phyloP scores from a whole-genome alignment of 2,888 invertebrate species.

The Adelognathus sp. region DNA sequence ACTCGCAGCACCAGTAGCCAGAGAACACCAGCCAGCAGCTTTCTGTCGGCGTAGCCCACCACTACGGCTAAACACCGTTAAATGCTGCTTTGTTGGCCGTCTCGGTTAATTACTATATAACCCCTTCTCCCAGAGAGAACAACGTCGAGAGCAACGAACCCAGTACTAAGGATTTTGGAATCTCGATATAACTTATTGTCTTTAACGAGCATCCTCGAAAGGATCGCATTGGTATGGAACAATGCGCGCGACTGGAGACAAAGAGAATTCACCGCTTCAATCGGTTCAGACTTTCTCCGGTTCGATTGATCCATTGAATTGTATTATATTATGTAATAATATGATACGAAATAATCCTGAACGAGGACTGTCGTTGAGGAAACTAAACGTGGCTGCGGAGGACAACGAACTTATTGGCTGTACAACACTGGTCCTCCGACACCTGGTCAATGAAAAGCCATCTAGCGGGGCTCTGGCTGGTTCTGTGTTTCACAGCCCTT shows the following conservation, averaged over 20 bases:
- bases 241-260: constrained; percentile 5
- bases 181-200: constrained; percentile 50
- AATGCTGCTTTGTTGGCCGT: constrained; percentile 76
- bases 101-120: constrained; percentile 75
- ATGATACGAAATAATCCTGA: constrained; percentile 1
- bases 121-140: constrained; percentile 42
- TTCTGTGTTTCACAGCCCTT: constrained; percentile 34
- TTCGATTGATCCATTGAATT: constrained; percentile 36
- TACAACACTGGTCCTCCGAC: constrained; percentile 27
- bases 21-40: constrained; percentile 49
- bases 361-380: not conserved
- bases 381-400: constrained; percentile 7
- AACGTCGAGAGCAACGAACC: constrained; percentile 44
- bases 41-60: constrained; percentile 58
- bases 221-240: constrained; percentile 8
- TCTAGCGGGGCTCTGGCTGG: constrained; percentile 31
- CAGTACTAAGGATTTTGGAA: constrained; percentile 20
- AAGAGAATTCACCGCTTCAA: constrained; percentile 36
- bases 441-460: constrained; percentile 46
- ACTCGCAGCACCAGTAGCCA: constrained; percentile 65
- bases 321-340: constrained; percentile 10
- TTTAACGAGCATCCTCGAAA: constrained; percentile 16
- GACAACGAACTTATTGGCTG: constrained; percentile 41
- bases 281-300: constrained; percentile 3
- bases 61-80: constrained; percentile 70